Evolutionary conservation across 2,888 invertebrate species (phyloP).

Genomic region (Gasteruption jaculator): DNA sequence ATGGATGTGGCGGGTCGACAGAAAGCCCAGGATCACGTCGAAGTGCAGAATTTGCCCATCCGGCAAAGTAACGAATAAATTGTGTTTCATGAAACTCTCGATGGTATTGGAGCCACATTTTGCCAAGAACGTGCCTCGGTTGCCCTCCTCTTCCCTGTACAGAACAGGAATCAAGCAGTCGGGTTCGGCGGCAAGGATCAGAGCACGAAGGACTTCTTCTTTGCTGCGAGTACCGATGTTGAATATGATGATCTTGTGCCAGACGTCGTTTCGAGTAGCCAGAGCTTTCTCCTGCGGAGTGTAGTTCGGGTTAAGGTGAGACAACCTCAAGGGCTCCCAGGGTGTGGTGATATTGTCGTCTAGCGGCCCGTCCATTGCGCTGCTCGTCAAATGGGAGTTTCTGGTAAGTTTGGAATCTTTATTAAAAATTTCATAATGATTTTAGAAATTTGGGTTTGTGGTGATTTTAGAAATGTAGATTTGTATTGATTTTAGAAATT

Average conservation of each 20-base stretch:
- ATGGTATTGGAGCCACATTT: slow-evolving; percentile 34
- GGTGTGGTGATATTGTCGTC: too few species aligned
- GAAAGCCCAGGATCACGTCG: slow-evolving; percentile 43
- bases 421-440: too few species aligned
- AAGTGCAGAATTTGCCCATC: slow-evolving; percentile 30
- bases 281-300: slow-evolving; percentile 30
- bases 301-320: slow-evolving; percentile 35
- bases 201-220: slow-evolving; percentile 29
- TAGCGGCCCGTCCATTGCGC: too few species aligned
- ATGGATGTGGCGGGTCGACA: slow-evolving; percentile 30
- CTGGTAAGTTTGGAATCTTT: too few species aligned
- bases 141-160: slow-evolving; percentile 32
- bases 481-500: too few species aligned
- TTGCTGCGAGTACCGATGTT: slow-evolving; percentile 29
- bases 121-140: slow-evolving; percentile 38
- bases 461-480: too few species aligned
- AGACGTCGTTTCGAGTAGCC: slow-evolving; percentile 39
- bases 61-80: slow-evolving; percentile 29
- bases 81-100: slow-evolving; percentile 35
- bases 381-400: too few species aligned
- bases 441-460: too few species aligned
- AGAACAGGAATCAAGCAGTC: slow-evolving; percentile 38
- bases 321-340: slow-evolving; percentile 41
- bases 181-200: slow-evolving; percentile 34
- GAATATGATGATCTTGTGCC: slow-evolving; percentile 47